Conservation (phyloP, 2,113 vertebrate genomes). For the Chaetodon auriga region DNA sequence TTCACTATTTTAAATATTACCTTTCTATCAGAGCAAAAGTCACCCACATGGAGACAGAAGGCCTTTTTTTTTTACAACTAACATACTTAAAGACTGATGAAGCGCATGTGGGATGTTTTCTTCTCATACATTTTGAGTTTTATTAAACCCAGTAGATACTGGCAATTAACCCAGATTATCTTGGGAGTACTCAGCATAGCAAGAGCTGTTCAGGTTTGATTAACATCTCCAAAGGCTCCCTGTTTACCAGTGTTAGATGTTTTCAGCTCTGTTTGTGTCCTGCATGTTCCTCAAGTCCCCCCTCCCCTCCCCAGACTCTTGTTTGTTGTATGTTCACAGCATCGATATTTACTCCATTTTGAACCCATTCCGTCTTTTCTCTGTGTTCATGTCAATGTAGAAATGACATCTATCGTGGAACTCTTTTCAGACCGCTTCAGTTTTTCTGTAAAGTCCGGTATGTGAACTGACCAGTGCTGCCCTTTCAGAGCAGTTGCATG, state of each 20-base stretch:
- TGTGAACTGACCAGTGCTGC: conserved; percentile 80
- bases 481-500: conserved; percentile 71
- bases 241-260: conserved; percentile 53
- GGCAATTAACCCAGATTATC: conserved; percentile 42
- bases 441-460: conserved; percentile 88
- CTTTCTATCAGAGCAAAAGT: background rate
- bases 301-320: conserved; percentile 17
- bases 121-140: conserved; percentile 40
- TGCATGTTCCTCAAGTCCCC: conserved; percentile 65
- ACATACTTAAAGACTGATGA: conserved; percentile 21
- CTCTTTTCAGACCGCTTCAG: conserved; percentile 85
- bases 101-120: conserved; percentile 27
- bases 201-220: conserved; percentile 56
- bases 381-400: conserved; percentile 83
- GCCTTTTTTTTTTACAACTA: background rate
- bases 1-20: background rate
- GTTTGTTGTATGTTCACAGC: conserved; percentile 60
- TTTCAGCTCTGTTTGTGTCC: conserved; percentile 66
- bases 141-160: conserved; percentile 25
- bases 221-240: conserved; percentile 56
- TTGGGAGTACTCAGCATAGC: conserved; percentile 19
- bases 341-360: conserved; percentile 52
- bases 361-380: conserved; percentile 76
- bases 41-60: background rate
- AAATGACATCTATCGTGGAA: conserved; percentile 86